Percentiles rank a stretch among this genome's conserved stretches.
These are phyloP conservation scores for Camponotus fellah DNA, from an alignment of 2,888 invertebrate genomes.

Conservation along the genomic window DNA sequence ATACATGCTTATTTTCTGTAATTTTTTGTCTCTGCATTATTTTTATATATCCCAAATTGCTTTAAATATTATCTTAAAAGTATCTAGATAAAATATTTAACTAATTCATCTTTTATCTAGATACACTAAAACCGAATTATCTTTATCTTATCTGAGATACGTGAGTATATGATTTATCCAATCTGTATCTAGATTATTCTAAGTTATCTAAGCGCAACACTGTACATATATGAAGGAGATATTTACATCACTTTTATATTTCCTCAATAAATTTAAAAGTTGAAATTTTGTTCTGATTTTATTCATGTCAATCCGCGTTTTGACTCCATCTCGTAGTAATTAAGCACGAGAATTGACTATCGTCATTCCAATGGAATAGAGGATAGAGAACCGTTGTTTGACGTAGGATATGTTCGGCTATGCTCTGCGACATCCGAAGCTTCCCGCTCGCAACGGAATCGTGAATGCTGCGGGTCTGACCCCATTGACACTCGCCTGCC, in stretches of 20 bases:
- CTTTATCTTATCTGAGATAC: too few species aligned
- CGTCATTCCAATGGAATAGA: not conserved
- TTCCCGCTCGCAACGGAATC: constrained; percentile 97
- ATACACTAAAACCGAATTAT: too few species aligned
- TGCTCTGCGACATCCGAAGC: constrained; percentile 97
- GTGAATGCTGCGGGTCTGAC: constrained; percentile 96
- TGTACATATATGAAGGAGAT: not conserved
- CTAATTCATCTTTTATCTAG: too few species aligned
- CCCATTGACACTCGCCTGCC: constrained; percentile 98
- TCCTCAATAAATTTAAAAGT: not conserved
- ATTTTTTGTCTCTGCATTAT: too few species aligned
- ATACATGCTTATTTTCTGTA: too few species aligned
- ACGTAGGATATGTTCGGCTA: constrained; percentile 98
- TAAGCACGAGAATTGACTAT: constrained; percentile 11
- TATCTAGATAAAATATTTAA: too few species aligned
- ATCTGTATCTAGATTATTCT: too few species aligned
- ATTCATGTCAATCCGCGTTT: not conserved
- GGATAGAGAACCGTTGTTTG: constrained; percentile 63
- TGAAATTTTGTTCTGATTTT: not conserved
- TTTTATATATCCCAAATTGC: too few species aligned
- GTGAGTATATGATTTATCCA: too few species aligned
- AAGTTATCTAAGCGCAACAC: too few species aligned
- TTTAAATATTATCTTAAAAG: too few species aligned
- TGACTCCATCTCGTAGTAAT: not conserved
- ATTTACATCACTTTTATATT: not conserved